Conservation (phyloP, 2,113 vertebrate species). For the Gasterosteus nipponicus region DNA sequence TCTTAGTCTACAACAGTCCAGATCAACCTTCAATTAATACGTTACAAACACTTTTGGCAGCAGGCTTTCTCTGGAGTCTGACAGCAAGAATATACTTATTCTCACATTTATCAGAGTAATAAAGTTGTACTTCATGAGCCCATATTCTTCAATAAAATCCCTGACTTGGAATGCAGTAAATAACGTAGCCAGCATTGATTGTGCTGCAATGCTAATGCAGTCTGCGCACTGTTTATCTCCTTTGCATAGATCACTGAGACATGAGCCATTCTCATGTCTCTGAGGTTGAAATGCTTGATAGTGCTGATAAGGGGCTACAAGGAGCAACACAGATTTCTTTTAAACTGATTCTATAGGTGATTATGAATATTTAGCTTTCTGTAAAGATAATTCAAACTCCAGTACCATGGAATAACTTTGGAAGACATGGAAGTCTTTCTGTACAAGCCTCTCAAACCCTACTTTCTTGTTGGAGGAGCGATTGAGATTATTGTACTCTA, state of each 20-base stretch:
- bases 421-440: neutral
- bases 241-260: constrained; percentile 30
- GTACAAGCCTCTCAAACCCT: neutral
- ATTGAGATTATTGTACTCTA: neutral
- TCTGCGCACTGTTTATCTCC: constrained; percentile 27
- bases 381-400: constrained; percentile 13
- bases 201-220: constrained; percentile 32
- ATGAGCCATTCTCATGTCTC: constrained; percentile 2
- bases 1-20: constrained; percentile 23
- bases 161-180: constrained; percentile 43
- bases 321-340: neutral
- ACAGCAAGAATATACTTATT: constrained; percentile 27
- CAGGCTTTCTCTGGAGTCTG: constrained; percentile 14
- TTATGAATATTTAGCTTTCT: constrained; percentile 19
- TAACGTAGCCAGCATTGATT: constrained; percentile 50
- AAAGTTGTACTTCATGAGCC: constrained; percentile 48
- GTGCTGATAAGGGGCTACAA: no score
- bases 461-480: neutral
- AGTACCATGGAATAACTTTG: neutral
- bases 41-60: constrained; percentile 27
- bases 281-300: constrained; percentile 17
- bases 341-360: neutral
- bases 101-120: constrained; percentile 48
- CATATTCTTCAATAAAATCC: constrained; percentile 53
- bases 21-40: constrained; percentile 41